phyloP scores from a whole-genome alignment of 2,113 vertebrate genomes.

The Poeciliopsis prolifica region DNA sequence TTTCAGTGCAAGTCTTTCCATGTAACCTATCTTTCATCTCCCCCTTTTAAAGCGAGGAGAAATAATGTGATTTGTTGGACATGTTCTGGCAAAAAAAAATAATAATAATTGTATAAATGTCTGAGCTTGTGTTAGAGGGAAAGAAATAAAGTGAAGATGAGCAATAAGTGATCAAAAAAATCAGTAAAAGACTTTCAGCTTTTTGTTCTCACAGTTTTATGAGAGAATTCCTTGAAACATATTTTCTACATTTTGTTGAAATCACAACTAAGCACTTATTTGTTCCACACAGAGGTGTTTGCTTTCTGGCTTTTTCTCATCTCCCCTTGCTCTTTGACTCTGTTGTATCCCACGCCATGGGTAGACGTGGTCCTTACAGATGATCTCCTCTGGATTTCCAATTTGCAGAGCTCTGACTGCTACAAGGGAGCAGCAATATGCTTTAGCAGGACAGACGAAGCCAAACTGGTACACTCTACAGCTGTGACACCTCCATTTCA shows the following conservation, averaged over 20 bases:
- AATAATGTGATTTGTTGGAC: slow-evolving; percentile 69
- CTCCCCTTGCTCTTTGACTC: slow-evolving; percentile 25
- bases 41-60: slow-evolving; percentile 73
- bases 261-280: slow-evolving; percentile 28
- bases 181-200: slow-evolving; percentile 31
- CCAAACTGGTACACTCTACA: slow-evolving; percentile 52
- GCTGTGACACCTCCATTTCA: slow-evolving; percentile 76
- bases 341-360: slow-evolving; percentile 47
- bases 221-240: slow-evolving; percentile 18
- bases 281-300: slow-evolving; percentile 35
- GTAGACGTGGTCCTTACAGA: slow-evolving; percentile 78
- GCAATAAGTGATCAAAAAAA: slow-evolving; percentile 47
- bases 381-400: slow-evolving; percentile 81
- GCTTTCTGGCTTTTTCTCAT: slow-evolving; percentile 29
- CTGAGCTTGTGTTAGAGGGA: slow-evolving; percentile 40
- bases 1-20: slow-evolving; percentile 6
- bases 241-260: slow-evolving; percentile 7
- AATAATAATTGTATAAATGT: slow-evolving; percentile 49
- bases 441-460: slow-evolving; percentile 65
- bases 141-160: slow-evolving; percentile 44
- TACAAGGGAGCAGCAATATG: slow-evolving; percentile 61
- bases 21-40: slow-evolving; percentile 69
- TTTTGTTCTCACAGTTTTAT: slow-evolving; percentile 10
- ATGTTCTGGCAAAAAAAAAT: slow-evolving; percentile 58
- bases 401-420: slow-evolving; percentile 74